Evolutionary conservation across 1,140 invertebrate species (phyloP).

Genomic region (Carcinoscorpius rotundicauda): DNA sequence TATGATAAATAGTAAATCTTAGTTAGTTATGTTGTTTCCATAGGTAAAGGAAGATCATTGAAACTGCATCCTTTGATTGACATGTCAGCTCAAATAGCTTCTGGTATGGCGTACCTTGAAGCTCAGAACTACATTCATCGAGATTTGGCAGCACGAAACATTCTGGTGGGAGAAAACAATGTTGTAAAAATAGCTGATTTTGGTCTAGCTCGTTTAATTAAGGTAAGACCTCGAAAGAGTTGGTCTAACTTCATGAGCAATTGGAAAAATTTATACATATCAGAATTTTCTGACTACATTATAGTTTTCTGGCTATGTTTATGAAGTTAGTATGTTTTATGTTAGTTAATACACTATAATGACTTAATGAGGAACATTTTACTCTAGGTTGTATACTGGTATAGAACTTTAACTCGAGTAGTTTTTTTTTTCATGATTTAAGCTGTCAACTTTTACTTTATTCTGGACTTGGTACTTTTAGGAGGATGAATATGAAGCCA

Average conservation of each 20-base stretch:
- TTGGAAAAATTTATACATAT: too few relatives aligned
- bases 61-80: slow-evolving; percentile 57
- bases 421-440: too few relatives aligned
- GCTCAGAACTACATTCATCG: slow-evolving; percentile 98
- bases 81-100: slow-evolving; percentile 96
- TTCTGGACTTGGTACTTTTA: slow-evolving; percentile 28
- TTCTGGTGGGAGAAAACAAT: slow-evolving; percentile 88
- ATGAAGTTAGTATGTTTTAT: too few relatives aligned
- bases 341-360: too few relatives aligned
- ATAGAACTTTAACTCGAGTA: too few relatives aligned
- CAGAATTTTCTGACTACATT: too few relatives aligned
- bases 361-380: too few relatives aligned
- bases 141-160: slow-evolving; percentile 89
- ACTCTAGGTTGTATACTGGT: too few relatives aligned
- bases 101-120: slow-evolving; percentile 98
- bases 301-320: too few relatives aligned
- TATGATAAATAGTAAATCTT: neutral
- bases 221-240: slow-evolving; percentile 39
- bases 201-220: slow-evolving; percentile 92
- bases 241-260: too few relatives aligned
- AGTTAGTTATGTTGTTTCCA: slow-evolving; percentile 5
- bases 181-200: slow-evolving; percentile 90
- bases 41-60: slow-evolving; percentile 18
- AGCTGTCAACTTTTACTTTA: too few relatives aligned
- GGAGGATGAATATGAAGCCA: slow-evolving; percentile 98